Conservation (phyloP, 2,113 vertebrate genomes). For the Oncorhynchus gorbuscha region DNA sequence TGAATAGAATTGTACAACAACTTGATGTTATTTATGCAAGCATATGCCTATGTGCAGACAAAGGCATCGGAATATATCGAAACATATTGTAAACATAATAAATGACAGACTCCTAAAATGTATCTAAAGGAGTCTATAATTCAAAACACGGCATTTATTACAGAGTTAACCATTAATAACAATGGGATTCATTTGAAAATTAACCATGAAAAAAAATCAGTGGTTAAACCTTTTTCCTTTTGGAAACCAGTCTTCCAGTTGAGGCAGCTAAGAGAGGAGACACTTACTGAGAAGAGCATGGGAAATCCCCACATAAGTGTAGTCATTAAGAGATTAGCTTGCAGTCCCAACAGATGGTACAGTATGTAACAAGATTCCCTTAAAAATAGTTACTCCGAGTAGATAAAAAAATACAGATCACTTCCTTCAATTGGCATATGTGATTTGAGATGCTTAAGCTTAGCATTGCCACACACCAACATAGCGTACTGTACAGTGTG, state of each 20-base stretch:
- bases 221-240: slow-evolving; percentile 25
- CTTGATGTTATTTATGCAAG: not conserved
- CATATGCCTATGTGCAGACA: not conserved
- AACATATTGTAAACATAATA: no score
- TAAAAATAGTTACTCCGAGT: slow-evolving; percentile 29
- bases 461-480: slow-evolving; percentile 4
- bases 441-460: not conserved
- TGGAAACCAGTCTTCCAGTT: slow-evolving; percentile 14
- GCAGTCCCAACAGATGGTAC: slow-evolving; percentile 31
- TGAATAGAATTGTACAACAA: not conserved
- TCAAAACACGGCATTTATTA: slow-evolving; percentile 16
- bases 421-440: slow-evolving; percentile 6
- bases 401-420: slow-evolving; percentile 35
- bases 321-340: slow-evolving; percentile 19
- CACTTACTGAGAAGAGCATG: slow-evolving; percentile 1
- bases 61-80: not conserved
- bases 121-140: not conserved
- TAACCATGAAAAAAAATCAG: not conserved
- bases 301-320: not conserved
- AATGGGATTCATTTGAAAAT: not conserved
- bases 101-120: no score
- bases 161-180: slow-evolving; percentile 7
- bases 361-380: not conserved
- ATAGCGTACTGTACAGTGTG: not conserved
- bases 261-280: slow-evolving; percentile 7